These are phyloP conservation scores for Sarotherodon lohbergeri DNA, from an alignment of 2,113 vertebrate species.

Conservation along the genomic window DNA sequence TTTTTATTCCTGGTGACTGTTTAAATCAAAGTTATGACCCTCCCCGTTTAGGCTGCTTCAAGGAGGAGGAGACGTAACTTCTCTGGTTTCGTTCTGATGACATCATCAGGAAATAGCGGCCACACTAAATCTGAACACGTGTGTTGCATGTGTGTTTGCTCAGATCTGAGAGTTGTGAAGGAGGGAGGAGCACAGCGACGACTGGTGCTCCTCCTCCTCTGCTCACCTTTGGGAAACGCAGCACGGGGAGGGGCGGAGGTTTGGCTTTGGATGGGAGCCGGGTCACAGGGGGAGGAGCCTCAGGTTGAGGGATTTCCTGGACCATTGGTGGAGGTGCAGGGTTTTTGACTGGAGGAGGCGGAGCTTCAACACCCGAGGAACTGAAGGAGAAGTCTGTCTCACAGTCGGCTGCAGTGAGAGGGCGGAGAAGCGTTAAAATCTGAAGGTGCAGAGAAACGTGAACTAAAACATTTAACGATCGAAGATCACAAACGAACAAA, in stretches of 20 bases:
- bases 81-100: neutral
- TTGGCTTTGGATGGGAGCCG: slow-evolving; percentile 5
- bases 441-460: neutral
- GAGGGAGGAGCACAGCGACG: neutral
- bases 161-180: neutral
- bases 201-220: neutral
- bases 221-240: slow-evolving; percentile 82
- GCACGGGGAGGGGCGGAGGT: slow-evolving; percentile 55
- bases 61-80: neutral
- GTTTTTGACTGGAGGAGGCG: neutral
- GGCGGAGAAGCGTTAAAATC: neutral
- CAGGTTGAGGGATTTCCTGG: neutral
- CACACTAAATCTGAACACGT: neutral
- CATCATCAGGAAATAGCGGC: neutral
- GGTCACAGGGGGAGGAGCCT: neutral
- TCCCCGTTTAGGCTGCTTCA: neutral
- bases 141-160: neutral
- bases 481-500: neutral
- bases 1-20: neutral
- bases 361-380: slow-evolving; percentile 69
- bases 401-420: slow-evolving; percentile 74
- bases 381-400: slow-evolving; percentile 81
- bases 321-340: neutral
- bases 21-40: neutral
- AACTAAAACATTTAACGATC: neutral